Evolutionary conservation across 2,888 invertebrate genomes (phyloP), one percentile per base, ranked within the genome.

Genomic region (Oligia latruncula): DNA sequence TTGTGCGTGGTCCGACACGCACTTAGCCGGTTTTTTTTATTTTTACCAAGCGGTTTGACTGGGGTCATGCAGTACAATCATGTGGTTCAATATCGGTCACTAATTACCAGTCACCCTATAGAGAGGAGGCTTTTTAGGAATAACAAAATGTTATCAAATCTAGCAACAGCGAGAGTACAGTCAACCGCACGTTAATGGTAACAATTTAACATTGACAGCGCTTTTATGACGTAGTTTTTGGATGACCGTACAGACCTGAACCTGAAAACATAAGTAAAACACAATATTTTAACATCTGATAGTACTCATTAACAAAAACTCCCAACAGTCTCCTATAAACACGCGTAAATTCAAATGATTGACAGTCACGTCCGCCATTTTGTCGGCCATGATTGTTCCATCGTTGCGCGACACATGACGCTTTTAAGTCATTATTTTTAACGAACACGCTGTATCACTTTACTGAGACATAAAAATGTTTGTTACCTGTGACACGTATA

Each of bases 351-450:
- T 72, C 68, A 86, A 88, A 87, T 78, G 74, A 87, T 86, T 88
- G 73, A 84, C 74, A 80, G 74, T 78, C 64, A 78, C 29, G 60
- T 65, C 76, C 62, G 80, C 83, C 80, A 88, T 87, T 79, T 87
- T 79, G 68, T 75, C 74, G 64, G 74, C 80, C 85, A 82, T 84
- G 76, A 79, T 87, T 82, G 87, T 87, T 79, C 49, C 85, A 84
- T 77, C 71, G 62, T n/a, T 73, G 67, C 66, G 72, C 65, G 82
- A 86, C 78, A 88, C 78, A 88, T 68, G 84, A 88, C 76, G 77
- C 87, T 86, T 88, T 88, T 78, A 88, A 85, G 81, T 84, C 90
- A 89, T 89, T 90, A 90, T 90, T 90, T 89, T 86, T 90, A 90
- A 90, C 90, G 90, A 89, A 87, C 77, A 66, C 78, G 65, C 52